Conservation (phyloP, 2,888 invertebrate species). For the Drosophila tripunctata region DNA sequence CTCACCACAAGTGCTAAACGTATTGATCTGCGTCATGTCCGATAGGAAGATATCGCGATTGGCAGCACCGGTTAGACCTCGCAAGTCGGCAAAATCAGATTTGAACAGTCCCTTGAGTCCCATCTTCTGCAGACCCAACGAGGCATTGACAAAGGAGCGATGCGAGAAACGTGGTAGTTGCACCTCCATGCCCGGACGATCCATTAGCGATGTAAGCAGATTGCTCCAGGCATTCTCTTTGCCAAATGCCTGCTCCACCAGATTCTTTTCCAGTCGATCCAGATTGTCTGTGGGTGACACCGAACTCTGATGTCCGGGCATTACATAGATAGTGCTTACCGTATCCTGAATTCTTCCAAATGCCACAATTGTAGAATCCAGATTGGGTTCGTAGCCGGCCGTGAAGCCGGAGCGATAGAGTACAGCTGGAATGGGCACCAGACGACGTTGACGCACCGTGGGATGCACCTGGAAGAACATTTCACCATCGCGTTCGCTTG, state of each 20-base stretch:
- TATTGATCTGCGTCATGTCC: constrained; percentile 92
- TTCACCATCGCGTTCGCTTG: constrained; percentile 92
- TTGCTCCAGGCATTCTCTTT: constrained; percentile 90
- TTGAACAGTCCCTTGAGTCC: constrained; percentile 92
- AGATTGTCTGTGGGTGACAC: constrained; percentile 92
- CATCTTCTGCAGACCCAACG: constrained; percentile 91
- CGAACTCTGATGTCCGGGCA: constrained; percentile 94
- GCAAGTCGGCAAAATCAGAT: constrained; percentile 90
- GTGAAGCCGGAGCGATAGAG: constrained; percentile 91
- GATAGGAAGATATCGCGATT: constrained; percentile 92
- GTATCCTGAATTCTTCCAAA: constrained; percentile 89
- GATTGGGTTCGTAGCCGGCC: constrained; percentile 92
- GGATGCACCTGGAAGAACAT: constrained; percentile 94
- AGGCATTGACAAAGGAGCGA: constrained; percentile 92
- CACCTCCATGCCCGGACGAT: constrained; percentile 91
- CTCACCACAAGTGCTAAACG: constrained; percentile 93
- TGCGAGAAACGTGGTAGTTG: constrained; percentile 94
- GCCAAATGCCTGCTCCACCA: constrained; percentile 87
- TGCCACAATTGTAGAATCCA: constrained; percentile 93
- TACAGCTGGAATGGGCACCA: constrained; percentile 93
- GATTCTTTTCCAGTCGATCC: constrained; percentile 89
- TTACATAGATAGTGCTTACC: constrained; percentile 91
- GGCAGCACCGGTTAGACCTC: constrained; percentile 91
- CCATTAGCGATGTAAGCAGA: constrained; percentile 89
- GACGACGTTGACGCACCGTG: constrained; percentile 90